Base-by-base conservation (phyloP, 2,797 vertebrate species). In the Poecilia picta region DNA sequence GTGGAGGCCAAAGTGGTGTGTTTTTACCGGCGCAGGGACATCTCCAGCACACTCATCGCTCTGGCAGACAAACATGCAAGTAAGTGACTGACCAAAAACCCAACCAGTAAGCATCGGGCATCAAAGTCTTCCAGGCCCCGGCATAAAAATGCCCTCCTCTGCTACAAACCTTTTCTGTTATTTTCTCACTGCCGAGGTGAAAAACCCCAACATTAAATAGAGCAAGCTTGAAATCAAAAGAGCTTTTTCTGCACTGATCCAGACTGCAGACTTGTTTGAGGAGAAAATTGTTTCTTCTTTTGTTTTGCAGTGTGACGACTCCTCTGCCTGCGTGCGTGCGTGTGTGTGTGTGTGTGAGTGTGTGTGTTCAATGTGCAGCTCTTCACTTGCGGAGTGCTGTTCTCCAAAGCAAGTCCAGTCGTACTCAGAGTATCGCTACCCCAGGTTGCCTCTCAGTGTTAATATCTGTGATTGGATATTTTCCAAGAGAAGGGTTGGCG, bases 1-100 rank as follows among this genome's bases (percentile, higher is more conserved):
- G 98, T 99, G 94, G 98, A 99, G 92, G 98, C 98, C 78, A 99
- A 99, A 96, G 98, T 99, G 94, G 98, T 99, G 77, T 99, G 98
- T 93, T 99, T 99, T 95, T 99, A 99, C 95, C 95, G 98, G 78
- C 96, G 98, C 90, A 96, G 98, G 85, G 98, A 99, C 95, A 99
- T 99, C 94, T 98, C 98, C 70, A 96, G 97, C 92, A 97, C 97
- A 7, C 97, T 99, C 88, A 99, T 99, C 88, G 96, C 98, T 51
- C 89, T 99, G 93, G 98, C 98, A 73, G 98, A 99, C 95, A 99
- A 99, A 95, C 98, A 99, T 78, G 98, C 98, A 93, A 97, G 98
- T 99, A 96, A 99, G 98, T 96, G 87, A 87, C 84, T 72, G 39
- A 88, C 84, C 83, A 15, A 73, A 84, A 84, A 89, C 84, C 80